Conservation (phyloP, 2,113 vertebrate genomes). For the Labeo rohita region DNA sequence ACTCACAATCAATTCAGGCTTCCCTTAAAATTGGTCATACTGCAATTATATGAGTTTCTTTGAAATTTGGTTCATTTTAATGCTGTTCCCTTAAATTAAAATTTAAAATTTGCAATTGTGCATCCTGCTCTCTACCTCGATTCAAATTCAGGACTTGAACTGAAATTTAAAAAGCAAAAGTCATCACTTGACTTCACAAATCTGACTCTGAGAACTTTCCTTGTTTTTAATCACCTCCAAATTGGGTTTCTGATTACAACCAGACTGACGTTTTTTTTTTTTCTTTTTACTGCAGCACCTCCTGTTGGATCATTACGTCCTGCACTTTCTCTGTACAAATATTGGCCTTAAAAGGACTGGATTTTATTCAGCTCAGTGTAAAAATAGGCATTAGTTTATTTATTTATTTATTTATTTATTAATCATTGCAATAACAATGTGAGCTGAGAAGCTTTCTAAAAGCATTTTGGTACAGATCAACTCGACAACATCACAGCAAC, state of each 20-base stretch:
- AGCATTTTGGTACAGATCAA: neutral
- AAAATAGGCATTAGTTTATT: slow-evolving; percentile 4
- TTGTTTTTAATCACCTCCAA: neutral
- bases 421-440: slow-evolving; percentile 28
- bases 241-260: slow-evolving; percentile 4
- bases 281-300: neutral
- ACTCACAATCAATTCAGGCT: neutral
- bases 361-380: neutral
- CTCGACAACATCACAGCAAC: neutral
- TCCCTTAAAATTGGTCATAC: neutral
- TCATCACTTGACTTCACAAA: neutral
- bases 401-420: slow-evolving; percentile 21
- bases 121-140: neutral
- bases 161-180: neutral
- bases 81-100: neutral
- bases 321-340: neutral
- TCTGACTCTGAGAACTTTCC: neutral
- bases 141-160: neutral
- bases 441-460: neutral
- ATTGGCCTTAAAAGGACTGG: slow-evolving; percentile 24
- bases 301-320: neutral
- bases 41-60: neutral
- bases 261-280: neutral
- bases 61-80: neutral
- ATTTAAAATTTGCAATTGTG: neutral